phyloP scores from a whole-genome alignment of 1,140 invertebrate species.

The Drosophila orosa region DNA sequence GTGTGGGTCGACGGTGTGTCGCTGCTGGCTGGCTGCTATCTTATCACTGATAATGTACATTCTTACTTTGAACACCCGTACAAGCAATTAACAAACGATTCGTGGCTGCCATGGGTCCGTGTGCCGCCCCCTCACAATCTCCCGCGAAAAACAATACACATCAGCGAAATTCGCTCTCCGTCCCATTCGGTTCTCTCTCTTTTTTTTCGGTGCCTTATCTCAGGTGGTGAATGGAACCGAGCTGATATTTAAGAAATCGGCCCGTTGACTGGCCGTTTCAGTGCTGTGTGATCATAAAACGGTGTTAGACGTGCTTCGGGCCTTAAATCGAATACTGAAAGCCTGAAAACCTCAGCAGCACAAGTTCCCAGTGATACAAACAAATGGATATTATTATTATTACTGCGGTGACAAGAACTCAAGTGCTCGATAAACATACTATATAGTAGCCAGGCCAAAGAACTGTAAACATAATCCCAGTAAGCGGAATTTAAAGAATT shows the following conservation, averaged over 20 bases:
- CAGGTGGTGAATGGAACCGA: conserved; percentile 20
- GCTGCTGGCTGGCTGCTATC: conserved; percentile 35
- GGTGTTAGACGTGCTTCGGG: conserved; percentile 61
- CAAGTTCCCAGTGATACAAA: conserved; percentile 20
- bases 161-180: conserved; percentile 2
- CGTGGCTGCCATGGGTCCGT: conserved; percentile 31
- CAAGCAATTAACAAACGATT: conserved; percentile 83
- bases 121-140: not conserved
- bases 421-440: conserved; percentile 68
- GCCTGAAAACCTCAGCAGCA: conserved; percentile 18
- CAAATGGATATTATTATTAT: conserved; percentile 58
- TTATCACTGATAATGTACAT: conserved; percentile 71
- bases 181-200: conserved; percentile 7
- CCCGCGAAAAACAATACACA: not conserved
- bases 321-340: not conserved
- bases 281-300: conserved; percentile 65
- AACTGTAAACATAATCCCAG: conserved; percentile 56
- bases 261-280: conserved; percentile 49
- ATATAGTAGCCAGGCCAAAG: conserved; percentile 28
- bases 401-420: conserved; percentile 45
- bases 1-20: conserved; percentile 1
- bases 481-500: conserved; percentile 60
- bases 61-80: conserved; percentile 74
- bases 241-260: conserved; percentile 70
- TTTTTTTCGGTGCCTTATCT: conserved; percentile 9